Conservation (phyloP, 2,888 invertebrate species). For the Lepidochitona cinerea region DNA sequence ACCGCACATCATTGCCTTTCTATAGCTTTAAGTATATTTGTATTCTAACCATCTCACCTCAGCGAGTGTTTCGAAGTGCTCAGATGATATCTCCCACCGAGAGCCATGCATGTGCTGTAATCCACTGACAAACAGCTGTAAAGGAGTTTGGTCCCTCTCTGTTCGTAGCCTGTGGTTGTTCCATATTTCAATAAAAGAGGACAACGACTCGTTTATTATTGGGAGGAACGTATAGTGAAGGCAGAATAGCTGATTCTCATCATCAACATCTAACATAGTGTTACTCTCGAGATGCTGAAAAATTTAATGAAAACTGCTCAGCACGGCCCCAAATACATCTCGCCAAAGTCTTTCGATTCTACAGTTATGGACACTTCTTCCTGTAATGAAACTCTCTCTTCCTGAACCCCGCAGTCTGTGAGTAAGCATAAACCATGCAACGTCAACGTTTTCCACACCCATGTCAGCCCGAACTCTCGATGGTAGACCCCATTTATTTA, state of each 20-base stretch:
- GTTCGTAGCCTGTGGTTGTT: neutral
- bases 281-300: neutral
- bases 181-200: neutral
- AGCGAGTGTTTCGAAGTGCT: too few relatives aligned
- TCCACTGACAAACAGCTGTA: too few relatives aligned
- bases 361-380: slow-evolving; percentile 22
- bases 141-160: neutral
- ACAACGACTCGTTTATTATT: neutral
- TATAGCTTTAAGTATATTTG: too few relatives aligned
- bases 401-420: slow-evolving; percentile 10
- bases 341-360: slow-evolving; percentile 30
- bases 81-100: too few relatives aligned
- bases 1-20: too few relatives aligned
- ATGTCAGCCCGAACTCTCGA: slow-evolving; percentile 21
- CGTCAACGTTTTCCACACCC: slow-evolving; percentile 24
- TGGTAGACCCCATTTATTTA: slow-evolving; percentile 19
- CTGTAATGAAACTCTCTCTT: slow-evolving; percentile 18
- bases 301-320: neutral
- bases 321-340: slow-evolving; percentile 9
- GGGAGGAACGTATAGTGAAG: neutral
- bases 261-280: neutral
- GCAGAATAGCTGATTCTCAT: neutral
- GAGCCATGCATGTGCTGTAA: too few relatives aligned
- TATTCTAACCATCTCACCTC: too few relatives aligned
- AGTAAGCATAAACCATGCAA: slow-evolving; percentile 21